phyloP scores from a whole-genome alignment of 2,888 invertebrate genomes.

The Tiliacea aurago region DNA sequence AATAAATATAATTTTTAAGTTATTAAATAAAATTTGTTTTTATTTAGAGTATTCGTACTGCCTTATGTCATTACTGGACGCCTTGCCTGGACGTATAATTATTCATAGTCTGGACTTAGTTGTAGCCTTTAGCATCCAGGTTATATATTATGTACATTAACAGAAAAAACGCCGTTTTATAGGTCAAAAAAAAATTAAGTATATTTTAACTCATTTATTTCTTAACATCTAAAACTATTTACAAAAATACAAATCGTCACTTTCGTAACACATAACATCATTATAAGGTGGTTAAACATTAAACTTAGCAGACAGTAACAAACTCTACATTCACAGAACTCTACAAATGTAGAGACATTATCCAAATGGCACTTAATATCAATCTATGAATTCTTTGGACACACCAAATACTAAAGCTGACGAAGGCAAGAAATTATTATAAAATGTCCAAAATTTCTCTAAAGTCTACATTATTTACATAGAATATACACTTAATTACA shows the following conservation, averaged over 20 bases:
- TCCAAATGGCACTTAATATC: conserved; percentile 79
- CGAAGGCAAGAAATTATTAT: conserved; percentile 62
- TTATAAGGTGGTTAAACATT: conserved; percentile 76
- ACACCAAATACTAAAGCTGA: conserved; percentile 71
- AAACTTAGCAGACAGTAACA: conserved; percentile 59
- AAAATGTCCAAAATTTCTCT: conserved; percentile 59
- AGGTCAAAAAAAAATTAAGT: not conserved
- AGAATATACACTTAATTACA: conserved; percentile 57
- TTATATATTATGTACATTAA: not conserved
- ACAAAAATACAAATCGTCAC: conserved; percentile 64
- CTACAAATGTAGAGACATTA: conserved; percentile 65
- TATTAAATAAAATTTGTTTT: not conserved
- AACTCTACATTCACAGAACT: conserved; percentile 59
- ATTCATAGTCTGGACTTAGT: not conserved
- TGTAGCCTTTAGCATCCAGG: not conserved
- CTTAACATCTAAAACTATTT: conserved; percentile 56
- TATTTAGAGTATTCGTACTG: not conserved
- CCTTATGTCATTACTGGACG: not conserved
- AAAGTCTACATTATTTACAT: conserved; percentile 59
- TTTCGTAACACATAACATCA: conserved; percentile 47
- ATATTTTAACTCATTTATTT: conserved; percentile 53
- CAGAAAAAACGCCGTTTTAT: not conserved
- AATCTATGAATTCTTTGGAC: conserved; percentile 70
- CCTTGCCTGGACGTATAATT: not conserved
- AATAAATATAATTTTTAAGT: rapidly evolving